Evolutionary conservation across 1,140 invertebrate genomes (phyloP).

Genomic region (Bombus balteatus): DNA sequence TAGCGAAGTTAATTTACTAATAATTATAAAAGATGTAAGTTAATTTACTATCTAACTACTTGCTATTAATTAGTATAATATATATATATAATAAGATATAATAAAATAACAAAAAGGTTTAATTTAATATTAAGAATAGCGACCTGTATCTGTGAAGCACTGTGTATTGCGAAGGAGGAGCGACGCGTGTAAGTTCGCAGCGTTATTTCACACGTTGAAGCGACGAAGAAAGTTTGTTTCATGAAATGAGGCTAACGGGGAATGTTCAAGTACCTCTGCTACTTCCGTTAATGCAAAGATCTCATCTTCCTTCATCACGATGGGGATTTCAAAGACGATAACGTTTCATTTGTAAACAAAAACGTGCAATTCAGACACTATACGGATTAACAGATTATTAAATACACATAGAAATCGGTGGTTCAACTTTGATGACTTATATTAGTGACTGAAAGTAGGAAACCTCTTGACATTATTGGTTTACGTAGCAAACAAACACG

Average conservation of each 20-base stretch:
- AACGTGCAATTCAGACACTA: not conserved
- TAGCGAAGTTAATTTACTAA: too few relatives aligned
- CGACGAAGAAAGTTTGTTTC: slow-evolving; percentile 17
- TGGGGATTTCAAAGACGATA: not conserved
- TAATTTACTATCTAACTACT: too few relatives aligned
- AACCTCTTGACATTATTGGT: not conserved
- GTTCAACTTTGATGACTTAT: not conserved
- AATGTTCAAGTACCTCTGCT: not conserved
- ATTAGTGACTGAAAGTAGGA: not conserved
- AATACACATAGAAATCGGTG: not conserved
- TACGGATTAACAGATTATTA: not conserved
- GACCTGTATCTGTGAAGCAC: not conserved
- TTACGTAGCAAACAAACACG: not conserved
- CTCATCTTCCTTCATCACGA: not conserved
- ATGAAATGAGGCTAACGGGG: not conserved
- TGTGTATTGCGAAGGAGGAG: not conserved
- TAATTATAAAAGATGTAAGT: too few relatives aligned
- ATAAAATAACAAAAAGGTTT: not conserved
- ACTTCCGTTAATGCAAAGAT: slow-evolving; percentile 6
- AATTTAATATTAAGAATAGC: not conserved
- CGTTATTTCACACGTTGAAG: slow-evolving; percentile 14
- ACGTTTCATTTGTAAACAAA: slow-evolving; percentile 6
- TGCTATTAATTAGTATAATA: not conserved
- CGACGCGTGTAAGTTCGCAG: not conserved
- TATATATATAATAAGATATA: too few relatives aligned